A percentile compares a stretch with the other conserved stretches of the same genome.
Conservation (phyloP, 1,140 invertebrate species). For the Antheraea pernyi region DNA sequence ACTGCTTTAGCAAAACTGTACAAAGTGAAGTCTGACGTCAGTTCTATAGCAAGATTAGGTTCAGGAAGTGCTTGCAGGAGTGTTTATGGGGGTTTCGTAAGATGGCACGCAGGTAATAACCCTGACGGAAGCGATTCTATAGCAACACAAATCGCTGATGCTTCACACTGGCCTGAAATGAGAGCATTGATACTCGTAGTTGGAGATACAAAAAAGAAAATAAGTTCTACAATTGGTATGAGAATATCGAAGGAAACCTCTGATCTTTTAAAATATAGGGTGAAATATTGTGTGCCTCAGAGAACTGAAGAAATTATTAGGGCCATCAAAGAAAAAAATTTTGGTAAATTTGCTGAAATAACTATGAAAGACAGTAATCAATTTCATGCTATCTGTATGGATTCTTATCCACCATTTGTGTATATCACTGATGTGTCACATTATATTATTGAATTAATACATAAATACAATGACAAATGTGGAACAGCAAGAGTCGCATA, state of each 20-base stretch:
- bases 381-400: conserved; percentile 96
- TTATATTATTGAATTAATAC: conserved; percentile 88
- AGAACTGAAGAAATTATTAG: conserved; percentile 85
- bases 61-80: conserved; percentile 98
- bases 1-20: conserved; percentile 88
- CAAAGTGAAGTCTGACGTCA: conserved; percentile 89
- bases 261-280: conserved; percentile 88
- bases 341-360: conserved; percentile 92
- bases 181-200: conserved; percentile 94
- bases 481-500: conserved; percentile 89
- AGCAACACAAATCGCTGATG: conserved; percentile 86
- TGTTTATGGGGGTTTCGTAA: conserved; percentile 94
- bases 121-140: conserved; percentile 90
- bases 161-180: conserved; percentile 94
- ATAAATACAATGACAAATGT: conserved; percentile 87
- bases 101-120: conserved; percentile 89
- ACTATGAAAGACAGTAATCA: conserved; percentile 99
- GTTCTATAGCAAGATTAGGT: conserved; percentile 90
- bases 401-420: conserved; percentile 95
- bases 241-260: conserved; percentile 90
- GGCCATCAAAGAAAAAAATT: conserved; percentile 91
- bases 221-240: conserved; percentile 96
- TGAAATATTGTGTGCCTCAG: conserved; percentile 85
- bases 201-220: conserved; percentile 91
- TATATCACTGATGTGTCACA: conserved; percentile 96